phyloP scores from a whole-genome alignment of 1,140 invertebrate genomes.

The Apis laboriosa region DNA sequence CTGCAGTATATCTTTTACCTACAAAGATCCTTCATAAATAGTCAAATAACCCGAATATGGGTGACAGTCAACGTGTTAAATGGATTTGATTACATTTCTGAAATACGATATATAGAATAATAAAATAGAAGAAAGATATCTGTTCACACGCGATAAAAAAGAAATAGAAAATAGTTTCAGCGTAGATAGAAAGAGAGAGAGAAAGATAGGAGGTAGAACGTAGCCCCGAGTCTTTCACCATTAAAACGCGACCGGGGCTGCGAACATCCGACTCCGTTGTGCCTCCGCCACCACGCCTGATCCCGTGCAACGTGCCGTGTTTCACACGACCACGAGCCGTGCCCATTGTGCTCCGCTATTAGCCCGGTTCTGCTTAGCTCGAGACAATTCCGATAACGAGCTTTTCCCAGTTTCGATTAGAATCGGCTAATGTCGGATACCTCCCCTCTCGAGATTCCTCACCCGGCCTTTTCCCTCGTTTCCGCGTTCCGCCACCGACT shows the following conservation, averaged over 20 bases:
- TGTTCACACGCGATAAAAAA: neutral
- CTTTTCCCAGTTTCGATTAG: conserved; percentile 60
- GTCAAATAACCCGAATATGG: no score
- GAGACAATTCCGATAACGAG: conserved; percentile 62
- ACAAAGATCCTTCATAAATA: no score
- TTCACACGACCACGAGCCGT: conserved; percentile 31
- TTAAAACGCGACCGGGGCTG: neutral
- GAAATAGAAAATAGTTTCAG: neutral
- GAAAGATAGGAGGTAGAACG: neutral
- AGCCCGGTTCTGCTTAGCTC: conserved; percentile 25
- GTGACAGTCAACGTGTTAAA: no score
- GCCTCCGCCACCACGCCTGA: neutral
- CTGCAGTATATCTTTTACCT: no score
- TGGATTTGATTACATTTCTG: no score
- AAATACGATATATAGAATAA: no score
- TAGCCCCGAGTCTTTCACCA: no score
- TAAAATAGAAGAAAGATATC: no score
- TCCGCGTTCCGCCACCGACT: neutral
- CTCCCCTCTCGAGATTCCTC: neutral
- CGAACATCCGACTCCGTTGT: neutral
- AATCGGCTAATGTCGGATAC: conserved; percentile 26
- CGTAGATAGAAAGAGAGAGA: neutral
- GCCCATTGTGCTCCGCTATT: conserved; percentile 31
- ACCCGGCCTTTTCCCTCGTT: neutral
- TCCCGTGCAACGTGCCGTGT: conserved; percentile 30